phyloP scores from a whole-genome alignment of 2,797 vertebrate genomes.

The Tenualosa ilisha region DNA sequence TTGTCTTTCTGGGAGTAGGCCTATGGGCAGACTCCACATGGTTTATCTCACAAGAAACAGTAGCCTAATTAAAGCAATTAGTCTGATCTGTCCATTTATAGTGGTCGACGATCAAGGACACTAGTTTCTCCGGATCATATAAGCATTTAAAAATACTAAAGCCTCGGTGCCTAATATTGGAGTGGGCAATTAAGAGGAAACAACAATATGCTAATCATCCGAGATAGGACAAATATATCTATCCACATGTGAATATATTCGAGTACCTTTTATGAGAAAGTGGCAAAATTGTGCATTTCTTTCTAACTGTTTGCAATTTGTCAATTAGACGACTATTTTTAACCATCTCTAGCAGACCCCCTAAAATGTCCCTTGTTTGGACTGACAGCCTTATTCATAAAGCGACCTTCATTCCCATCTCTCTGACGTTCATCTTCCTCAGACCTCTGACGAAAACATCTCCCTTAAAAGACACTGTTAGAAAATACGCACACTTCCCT shows the following conservation, averaged over 20 bases:
- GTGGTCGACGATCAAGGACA: neutral
- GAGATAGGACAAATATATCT: too few relatives aligned
- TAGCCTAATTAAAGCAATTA: neutral
- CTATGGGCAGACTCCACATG: neutral
- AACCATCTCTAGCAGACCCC: slow-evolving; percentile 70
- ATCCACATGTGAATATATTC: too few relatives aligned
- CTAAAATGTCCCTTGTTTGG: slow-evolving; percentile 39
- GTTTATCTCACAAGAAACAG: neutral
- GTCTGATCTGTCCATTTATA: neutral
- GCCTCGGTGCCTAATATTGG: too few relatives aligned
- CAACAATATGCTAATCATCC: too few relatives aligned
- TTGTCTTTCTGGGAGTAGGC: neutral
- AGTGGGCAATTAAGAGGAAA: too few relatives aligned
- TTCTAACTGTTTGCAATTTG: slow-evolving; percentile 24
- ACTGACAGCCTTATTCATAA: slow-evolving; percentile 55
- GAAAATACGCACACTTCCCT: slow-evolving; percentile 54
- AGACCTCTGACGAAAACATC: slow-evolving; percentile 81
- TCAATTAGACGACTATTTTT: slow-evolving; percentile 71
- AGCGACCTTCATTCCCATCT: slow-evolving; percentile 63
- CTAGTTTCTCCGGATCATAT: too few relatives aligned
- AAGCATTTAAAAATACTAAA: too few relatives aligned
- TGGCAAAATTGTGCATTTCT: neutral
- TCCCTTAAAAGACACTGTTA: slow-evolving; percentile 57
- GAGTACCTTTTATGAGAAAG: neutral
- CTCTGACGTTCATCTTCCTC: slow-evolving; percentile 73